Evolutionary conservation across 2,113 vertebrate species (phyloP).

Genomic region (Pampusana beccarii): DNA sequence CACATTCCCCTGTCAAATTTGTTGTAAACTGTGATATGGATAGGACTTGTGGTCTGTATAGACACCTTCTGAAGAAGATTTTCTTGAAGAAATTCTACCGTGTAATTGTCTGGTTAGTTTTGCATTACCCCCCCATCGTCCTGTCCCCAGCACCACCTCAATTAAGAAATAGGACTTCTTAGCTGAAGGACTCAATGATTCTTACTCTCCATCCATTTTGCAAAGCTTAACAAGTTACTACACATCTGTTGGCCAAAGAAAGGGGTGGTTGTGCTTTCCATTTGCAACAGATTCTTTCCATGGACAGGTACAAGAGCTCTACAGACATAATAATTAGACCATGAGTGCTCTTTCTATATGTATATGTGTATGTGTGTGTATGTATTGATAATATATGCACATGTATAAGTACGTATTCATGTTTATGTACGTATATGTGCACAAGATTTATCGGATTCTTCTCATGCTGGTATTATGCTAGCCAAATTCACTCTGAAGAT

Average conservation of each 20-base stretch:
- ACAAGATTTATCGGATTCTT: neutral
- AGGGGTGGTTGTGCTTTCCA: neutral
- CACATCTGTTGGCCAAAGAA: neutral
- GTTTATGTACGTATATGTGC: neutral
- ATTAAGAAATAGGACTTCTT: neutral
- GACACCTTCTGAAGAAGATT: neutral
- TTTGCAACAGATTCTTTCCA: neutral
- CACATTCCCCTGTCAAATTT: accelerated
- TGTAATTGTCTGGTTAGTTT: neutral
- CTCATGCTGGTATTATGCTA: neutral
- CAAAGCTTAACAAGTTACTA: neutral
- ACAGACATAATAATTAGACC: neutral
- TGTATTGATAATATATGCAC: neutral
- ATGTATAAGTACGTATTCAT: neutral
- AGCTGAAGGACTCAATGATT: neutral
- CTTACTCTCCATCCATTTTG: neutral
- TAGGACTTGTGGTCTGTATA: neutral
- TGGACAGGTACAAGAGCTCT: neutral
- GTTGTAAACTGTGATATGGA: neutral
- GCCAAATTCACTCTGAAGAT: neutral
- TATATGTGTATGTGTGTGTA: neutral
- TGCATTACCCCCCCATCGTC: neutral
- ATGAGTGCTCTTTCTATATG: neutral
- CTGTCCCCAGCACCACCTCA: neutral
- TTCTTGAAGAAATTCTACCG: neutral